Evolutionary conservation across 2,888 invertebrate genomes (phyloP).

Genomic region (Phortica magna): DNA sequence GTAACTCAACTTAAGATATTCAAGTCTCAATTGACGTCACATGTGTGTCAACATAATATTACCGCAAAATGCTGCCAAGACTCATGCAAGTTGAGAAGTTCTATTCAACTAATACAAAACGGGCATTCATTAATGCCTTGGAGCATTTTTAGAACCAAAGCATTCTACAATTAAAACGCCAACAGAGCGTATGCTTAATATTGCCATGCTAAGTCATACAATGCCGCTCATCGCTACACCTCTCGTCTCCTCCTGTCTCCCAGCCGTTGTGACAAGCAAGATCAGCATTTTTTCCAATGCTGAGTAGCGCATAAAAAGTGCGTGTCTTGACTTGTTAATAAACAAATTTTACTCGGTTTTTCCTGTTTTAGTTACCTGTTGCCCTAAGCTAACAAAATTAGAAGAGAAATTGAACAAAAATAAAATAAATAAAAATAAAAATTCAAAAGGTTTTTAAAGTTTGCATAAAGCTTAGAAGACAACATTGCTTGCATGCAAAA

Average conservation of each 20-base stretch:
- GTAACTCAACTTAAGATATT: not conserved
- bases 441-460: not conserved
- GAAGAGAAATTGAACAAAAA: not conserved
- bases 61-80: no score
- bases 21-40: not conserved
- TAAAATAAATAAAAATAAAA: not conserved
- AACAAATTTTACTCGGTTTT: not conserved
- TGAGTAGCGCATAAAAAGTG: not conserved
- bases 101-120: no score
- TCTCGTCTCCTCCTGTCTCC: no score
- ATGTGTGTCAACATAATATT: no score
- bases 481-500: constrained; percentile 8
- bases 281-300: no score
- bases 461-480: not conserved
- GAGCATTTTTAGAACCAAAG: not conserved
- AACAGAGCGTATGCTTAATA: not conserved
- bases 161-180: not conserved
- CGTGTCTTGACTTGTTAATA: not conserved
- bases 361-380: constrained; percentile 3
- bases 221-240: not conserved
- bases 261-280: no score
- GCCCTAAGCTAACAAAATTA: not conserved
- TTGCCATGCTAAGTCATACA: not conserved
- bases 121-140: not conserved
- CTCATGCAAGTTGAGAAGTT: no score